A percentile compares a stretch with the other conserved stretches of the same genome.
Evolutionary conservation across 1,140 invertebrate species (phyloP).

Genomic region (Drosophila erecta): DNA sequence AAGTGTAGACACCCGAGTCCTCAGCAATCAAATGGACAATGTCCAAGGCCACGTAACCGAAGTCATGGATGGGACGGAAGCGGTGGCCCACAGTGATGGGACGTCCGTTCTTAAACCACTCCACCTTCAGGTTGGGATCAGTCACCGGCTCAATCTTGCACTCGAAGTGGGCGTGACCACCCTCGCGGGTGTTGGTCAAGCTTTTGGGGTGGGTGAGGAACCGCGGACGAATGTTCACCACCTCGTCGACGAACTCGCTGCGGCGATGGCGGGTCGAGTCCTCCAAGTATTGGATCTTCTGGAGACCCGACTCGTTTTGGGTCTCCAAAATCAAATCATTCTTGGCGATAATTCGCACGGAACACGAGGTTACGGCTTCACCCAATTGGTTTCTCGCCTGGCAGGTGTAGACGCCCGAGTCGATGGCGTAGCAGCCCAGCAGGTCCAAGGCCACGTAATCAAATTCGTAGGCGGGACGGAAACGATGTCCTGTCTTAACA

Average conservation of each 20-base stretch:
- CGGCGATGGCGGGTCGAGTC: constrained; percentile 94
- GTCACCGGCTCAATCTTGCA: constrained; percentile 98
- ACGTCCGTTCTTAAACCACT: constrained; percentile 96
- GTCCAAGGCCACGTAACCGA: constrained; percentile 96
- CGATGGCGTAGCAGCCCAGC: constrained; percentile 97
- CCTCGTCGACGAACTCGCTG: constrained; percentile 92
- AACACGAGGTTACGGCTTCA: constrained; percentile 97
- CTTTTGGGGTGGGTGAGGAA: constrained; percentile 95
- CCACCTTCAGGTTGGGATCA: constrained; percentile 96
- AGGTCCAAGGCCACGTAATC: constrained; percentile 98
- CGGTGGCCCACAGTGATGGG: constrained; percentile 95
- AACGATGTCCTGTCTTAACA: constrained; percentile 95
- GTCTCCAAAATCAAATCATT: constrained; percentile 93
- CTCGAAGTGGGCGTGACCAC: constrained; percentile 98
- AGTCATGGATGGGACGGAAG: constrained; percentile 97
- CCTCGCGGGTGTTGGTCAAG: constrained; percentile 93
- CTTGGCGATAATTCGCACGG: constrained; percentile 94
- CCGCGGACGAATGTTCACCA: constrained; percentile 91
- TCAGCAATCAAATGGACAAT: constrained; percentile 96
- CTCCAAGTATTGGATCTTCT: constrained; percentile 96
- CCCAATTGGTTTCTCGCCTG: constrained; percentile 96
- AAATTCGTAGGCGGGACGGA: constrained; percentile 98
- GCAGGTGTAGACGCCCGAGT: constrained; percentile 98
- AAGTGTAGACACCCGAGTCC: constrained; percentile 96
- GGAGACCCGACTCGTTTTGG: constrained; percentile 93